Percentiles rank a stretch among this genome's conserved stretches.
phyloP scores from a whole-genome alignment of 1,140 invertebrate species.

The Nephila pilipes region DNA sequence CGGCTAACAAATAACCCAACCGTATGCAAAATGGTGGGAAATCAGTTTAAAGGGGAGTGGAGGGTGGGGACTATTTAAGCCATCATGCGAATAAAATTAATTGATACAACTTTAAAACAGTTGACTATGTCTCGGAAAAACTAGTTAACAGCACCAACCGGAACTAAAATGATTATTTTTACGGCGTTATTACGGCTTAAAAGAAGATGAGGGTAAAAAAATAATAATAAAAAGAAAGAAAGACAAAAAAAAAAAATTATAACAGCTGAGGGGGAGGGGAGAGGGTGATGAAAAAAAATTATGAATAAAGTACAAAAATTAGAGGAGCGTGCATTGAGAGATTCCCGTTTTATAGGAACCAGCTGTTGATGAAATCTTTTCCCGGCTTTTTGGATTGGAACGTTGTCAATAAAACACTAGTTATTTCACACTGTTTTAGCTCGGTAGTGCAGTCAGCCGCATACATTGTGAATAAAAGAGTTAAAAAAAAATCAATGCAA shows the following conservation, averaged over 20 bases:
- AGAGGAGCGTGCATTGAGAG: conserved; percentile 50
- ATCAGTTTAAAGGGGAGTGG: conserved; percentile 46
- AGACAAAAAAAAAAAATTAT: background rate
- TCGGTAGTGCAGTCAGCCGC: conserved; percentile 26
- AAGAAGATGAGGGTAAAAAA: conserved; percentile 33
- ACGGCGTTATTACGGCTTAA: conserved; percentile 60
- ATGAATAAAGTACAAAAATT: conserved; percentile 63
- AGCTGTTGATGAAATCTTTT: conserved; percentile 74
- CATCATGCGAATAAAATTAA: conserved; percentile 76
- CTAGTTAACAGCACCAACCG: conserved; percentile 67
- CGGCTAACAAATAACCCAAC: conserved; percentile 75
- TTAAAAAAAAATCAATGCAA: conserved; percentile 68
- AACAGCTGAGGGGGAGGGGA: conserved; percentile 30
- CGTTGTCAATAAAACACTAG: conserved; percentile 73
- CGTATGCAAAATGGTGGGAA: conserved; percentile 50
- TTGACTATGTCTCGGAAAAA: conserved; percentile 60
- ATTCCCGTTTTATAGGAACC: conserved; percentile 76
- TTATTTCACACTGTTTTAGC: conserved; percentile 75
- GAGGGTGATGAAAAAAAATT: conserved; percentile 56
- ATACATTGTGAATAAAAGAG: conserved; percentile 55
- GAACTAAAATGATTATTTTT: conserved; percentile 77
- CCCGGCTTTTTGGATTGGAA: conserved; percentile 61
- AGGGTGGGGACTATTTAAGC: conserved; percentile 66
- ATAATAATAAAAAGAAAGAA: conserved; percentile 13
- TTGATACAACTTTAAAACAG: conserved; percentile 77